These are phyloP conservation scores for Cyclophora albipunctata DNA, from an alignment of 2,888 invertebrate genomes.

Conservation along the genomic window DNA sequence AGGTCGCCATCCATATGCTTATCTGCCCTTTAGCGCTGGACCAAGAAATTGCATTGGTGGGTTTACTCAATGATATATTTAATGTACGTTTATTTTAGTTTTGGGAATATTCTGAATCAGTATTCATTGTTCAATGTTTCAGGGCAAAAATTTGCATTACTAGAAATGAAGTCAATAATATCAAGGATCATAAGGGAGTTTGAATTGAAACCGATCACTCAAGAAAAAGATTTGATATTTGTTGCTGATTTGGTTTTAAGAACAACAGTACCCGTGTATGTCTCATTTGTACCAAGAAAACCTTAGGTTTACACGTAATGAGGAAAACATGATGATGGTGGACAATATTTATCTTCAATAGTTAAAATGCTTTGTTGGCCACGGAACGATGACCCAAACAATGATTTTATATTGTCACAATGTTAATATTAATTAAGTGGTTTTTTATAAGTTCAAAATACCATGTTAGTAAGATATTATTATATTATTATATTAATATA, in stretches of 20 bases:
- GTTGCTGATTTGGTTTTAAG: conserved; percentile 48
- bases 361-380: no score
- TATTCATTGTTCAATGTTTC: conserved; percentile 15
- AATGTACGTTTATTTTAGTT: neutral
- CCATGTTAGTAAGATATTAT: no score
- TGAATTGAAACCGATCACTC: conserved; percentile 57
- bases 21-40: conserved; percentile 81
- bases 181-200: conserved; percentile 63
- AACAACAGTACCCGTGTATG: conserved; percentile 42
- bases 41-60: conserved; percentile 81
- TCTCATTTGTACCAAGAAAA: conserved; percentile 33
- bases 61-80: neutral
- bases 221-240: conserved; percentile 45
- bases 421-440: no score
- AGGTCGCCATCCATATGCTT: conserved; percentile 77
- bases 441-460: no score
- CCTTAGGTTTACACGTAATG: conserved; percentile 1
- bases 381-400: no score
- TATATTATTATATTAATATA: no score
- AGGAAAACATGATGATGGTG: neutral
- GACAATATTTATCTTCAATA: no score
- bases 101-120: no score
- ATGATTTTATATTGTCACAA: no score
- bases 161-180: conserved; percentile 73
- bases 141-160: conserved; percentile 76